A percentile compares a stretch with the other conserved stretches of the same genome.
Conservation (phyloP, 2,797 vertebrate species). For the Vipera ursinii region DNA sequence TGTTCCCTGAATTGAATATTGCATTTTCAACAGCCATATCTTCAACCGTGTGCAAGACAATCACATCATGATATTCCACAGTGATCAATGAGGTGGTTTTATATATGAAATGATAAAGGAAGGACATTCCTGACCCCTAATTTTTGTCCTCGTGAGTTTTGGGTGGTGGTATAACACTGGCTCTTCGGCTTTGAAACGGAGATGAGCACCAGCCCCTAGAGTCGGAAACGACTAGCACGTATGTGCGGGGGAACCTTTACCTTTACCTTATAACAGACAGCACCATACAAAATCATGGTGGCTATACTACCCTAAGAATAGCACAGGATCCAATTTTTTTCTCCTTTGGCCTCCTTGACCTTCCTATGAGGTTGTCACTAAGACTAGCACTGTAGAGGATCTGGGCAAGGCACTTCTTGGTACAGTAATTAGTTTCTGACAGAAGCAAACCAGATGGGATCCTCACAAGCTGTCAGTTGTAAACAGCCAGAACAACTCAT, state of each 20-base stretch:
- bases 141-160: neutral
- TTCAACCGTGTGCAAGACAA: neutral
- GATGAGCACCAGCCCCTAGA: too few relatives aligned
- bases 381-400: neutral
- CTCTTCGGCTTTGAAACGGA: too few relatives aligned
- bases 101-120: neutral
- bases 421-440: neutral
- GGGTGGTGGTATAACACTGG: neutral
- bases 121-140: neutral
- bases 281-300: neutral
- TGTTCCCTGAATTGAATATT: neutral
- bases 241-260: too few relatives aligned
- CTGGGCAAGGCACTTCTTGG: neutral
- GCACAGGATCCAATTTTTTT: neutral
- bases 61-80: neutral
- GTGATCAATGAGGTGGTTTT: neutral
- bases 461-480: neutral
- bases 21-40: slow-evolving; percentile 2
- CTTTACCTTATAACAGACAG: too few relatives aligned
- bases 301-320: neutral
- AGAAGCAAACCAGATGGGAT: neutral
- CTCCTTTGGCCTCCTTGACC: neutral
- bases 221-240: too few relatives aligned
- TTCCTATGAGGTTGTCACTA: neutral
- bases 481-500: neutral